Evolutionary conservation across 2,113 vertebrate genomes (phyloP).

Genomic region (Hippocampus barbouri): DNA sequence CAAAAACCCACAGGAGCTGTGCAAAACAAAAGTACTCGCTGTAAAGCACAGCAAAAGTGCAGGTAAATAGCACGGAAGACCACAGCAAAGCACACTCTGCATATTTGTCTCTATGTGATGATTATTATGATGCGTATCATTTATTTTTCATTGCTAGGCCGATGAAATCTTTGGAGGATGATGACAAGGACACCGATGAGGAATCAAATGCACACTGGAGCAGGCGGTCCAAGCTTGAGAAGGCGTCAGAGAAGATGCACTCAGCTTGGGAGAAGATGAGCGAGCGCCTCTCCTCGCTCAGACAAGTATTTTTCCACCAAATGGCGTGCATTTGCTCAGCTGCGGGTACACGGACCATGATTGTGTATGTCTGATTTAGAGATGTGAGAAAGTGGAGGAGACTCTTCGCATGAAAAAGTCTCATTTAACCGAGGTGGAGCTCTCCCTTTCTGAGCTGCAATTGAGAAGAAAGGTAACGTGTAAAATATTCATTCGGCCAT

Average conservation of each 20-base stretch:
- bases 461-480: constrained; percentile 58
- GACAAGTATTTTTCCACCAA: constrained; percentile 31
- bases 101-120: neutral
- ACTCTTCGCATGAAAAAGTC: constrained; percentile 44
- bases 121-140: neutral
- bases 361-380: constrained; percentile 38
- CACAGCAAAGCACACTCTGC: too few species aligned
- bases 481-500: neutral
- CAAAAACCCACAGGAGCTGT: constrained; percentile 9
- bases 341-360: neutral
- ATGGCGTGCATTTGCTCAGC: neutral
- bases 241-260: constrained; percentile 25
- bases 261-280: constrained; percentile 37
- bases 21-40: constrained; percentile 5
- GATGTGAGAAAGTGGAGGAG: constrained; percentile 54
- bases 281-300: constrained; percentile 30
- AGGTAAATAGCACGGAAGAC: constrained; percentile 42
- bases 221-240: constrained; percentile 15
- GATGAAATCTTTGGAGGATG: constrained; percentile 1
- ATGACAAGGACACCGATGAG: constrained; percentile 40
- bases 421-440: constrained; percentile 52
- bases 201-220: constrained; percentile 10
- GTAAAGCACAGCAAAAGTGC: constrained; percentile 10
- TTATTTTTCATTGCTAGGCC: constrained; percentile 22
- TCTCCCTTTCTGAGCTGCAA: constrained; percentile 45